Base-by-base conservation (phyloP, 2,888 invertebrate species). In the Auanema sp. region DNA sequence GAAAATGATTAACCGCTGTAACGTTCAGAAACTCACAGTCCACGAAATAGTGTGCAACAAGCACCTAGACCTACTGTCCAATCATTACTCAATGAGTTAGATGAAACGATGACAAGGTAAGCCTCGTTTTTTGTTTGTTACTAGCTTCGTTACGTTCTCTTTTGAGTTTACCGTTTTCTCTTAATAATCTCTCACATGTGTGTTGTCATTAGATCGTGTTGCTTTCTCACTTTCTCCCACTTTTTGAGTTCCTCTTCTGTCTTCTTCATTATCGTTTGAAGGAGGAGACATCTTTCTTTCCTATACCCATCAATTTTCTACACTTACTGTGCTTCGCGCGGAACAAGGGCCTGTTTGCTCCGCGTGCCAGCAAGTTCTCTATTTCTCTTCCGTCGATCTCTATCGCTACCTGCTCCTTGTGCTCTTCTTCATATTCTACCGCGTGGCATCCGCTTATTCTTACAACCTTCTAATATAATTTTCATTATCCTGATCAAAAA, bases 21-120 rank as follows among this genome's bases (percentile, higher is more conserved):
- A 47, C 47, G 21, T 47, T 47, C 47, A 52, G 52, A 52, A 23
- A 24, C 52, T 16, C 52, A 52, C 23, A 52, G 52, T 52, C 52
- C 52, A n/a, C 24, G 23, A 18, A n/a, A 24, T 21, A 18, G 23
- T 24, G 33, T 33, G 33, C 33, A 33, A 33, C 33, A 33, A 8
- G 23, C 24, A n/a, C 49, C 44, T 10, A 58, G 63, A 21, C 63
- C 63, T 10, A 52, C 33, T 42, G 63, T 63, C 8, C 63, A 63
- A 23, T 63, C 63, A 18, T 44, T 63, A 24, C 58, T 63, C 58
- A 63, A 58, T 42, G 58, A 63, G 43, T 33, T 63, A 11, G 63
- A 63, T 33, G 58, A 63, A 5, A 54, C 33, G 3, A 33, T 33
- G 33, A 33, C 33, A 33, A 33, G 33, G 33, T 33, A 33, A 33